phyloP scores from a whole-genome alignment of 2,113 vertebrate species.

The Pseudorhombus dupliciocellatus region DNA sequence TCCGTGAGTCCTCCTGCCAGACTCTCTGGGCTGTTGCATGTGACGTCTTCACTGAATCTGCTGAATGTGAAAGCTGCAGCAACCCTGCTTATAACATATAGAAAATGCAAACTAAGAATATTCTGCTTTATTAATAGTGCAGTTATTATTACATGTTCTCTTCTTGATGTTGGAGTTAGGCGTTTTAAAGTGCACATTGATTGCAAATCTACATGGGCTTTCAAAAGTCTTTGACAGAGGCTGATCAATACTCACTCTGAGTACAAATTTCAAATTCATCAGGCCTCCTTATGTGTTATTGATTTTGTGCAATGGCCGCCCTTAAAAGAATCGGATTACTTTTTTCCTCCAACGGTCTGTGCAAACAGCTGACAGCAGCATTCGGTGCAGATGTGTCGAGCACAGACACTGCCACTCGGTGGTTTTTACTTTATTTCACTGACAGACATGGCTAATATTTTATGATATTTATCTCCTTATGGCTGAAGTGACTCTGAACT shows the following conservation, averaged over 20 bases:
- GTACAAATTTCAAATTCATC: conserved; percentile 82
- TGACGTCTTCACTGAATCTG: conserved; percentile 1
- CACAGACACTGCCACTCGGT: conserved; percentile 23
- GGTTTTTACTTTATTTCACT: conserved; percentile 20
- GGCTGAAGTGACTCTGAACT: neutral
- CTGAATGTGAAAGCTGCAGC: conserved; percentile 7
- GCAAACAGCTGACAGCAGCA: conserved; percentile 54
- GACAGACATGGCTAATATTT: neutral
- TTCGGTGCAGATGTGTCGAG: conserved; percentile 20
- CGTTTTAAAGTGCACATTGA: conserved; percentile 57
- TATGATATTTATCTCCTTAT: neutral
- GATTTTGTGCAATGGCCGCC: conserved; percentile 74
- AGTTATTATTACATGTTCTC: conserved; percentile 3
- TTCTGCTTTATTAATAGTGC: neutral
- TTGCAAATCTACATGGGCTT: conserved; percentile 62
- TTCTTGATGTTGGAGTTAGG: conserved; percentile 11
- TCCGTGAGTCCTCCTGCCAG: conserved; percentile 14
- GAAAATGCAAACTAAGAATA: neutral
- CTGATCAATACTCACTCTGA: conserved; percentile 79
- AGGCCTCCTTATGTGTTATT: conserved; percentile 78
- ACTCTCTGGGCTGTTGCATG: neutral
- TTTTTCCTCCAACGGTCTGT: conserved; percentile 49
- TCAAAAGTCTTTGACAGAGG: conserved; percentile 64
- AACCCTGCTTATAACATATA: neutral
- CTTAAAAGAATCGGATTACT: conserved; percentile 74